A percentile compares a stretch with the other conserved stretches of the same genome.
phyloP scores from a whole-genome alignment of 2,797 vertebrate genomes.

The Carduelis carduelis region DNA sequence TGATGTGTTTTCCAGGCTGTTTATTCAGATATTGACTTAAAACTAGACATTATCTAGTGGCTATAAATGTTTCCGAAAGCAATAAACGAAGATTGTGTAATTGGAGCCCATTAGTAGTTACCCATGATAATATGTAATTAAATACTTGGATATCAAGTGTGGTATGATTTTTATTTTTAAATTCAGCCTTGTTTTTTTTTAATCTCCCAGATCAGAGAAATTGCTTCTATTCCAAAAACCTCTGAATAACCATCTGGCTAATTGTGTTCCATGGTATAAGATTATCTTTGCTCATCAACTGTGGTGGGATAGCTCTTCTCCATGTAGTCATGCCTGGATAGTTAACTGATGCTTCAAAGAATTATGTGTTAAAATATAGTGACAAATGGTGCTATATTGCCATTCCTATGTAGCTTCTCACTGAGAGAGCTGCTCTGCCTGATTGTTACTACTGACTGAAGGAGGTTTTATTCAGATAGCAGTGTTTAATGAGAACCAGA shows the following conservation, averaged over 20 bases:
- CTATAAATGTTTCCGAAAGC: neutral
- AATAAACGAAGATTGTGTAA: slow-evolving; percentile 17
- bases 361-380: neutral
- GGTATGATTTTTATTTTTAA: neutral
- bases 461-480: neutral
- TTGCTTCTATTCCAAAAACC: slow-evolving; percentile 3
- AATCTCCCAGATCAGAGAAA: slow-evolving; percentile 17
- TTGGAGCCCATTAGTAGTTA: neutral
- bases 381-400: neutral
- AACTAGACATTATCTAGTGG: neutral
- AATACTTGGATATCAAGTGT: slow-evolving; percentile 28
- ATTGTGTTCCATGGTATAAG: slow-evolving; percentile 10
- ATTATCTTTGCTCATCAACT: neutral
- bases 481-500: neutral
- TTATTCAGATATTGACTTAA: slow-evolving; percentile 26
- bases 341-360: neutral
- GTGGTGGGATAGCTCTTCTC: neutral
- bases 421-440: neutral
- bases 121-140: neutral
- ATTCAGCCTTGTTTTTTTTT: neutral
- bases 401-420: neutral
- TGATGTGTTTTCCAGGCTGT: slow-evolving; percentile 2
- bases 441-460: neutral
- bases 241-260: slow-evolving; percentile 40
- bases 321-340: neutral